Base-by-base conservation (phyloP, 2,113 vertebrate species). In the Daboia siamensis region DNA sequence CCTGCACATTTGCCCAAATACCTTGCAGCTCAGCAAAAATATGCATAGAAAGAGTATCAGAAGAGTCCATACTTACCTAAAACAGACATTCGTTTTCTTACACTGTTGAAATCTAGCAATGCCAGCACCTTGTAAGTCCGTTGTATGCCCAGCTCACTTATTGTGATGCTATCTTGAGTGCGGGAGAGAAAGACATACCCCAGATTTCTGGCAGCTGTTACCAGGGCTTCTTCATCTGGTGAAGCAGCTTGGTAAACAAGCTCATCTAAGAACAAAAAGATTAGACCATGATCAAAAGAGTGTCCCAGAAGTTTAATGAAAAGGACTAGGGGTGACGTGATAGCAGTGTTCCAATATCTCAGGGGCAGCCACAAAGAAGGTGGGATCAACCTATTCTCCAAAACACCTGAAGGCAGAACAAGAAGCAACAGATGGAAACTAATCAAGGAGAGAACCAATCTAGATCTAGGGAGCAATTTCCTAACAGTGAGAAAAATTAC, bases 61-160 rank as follows among this genome's bases (percentile, higher is more conserved):
- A 92, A 91, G 51, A 4, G 1, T 23, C 0, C 55, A 29, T 5
- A 0, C 98, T 98, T 92, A 99, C 99, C 98, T 87, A 99, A 96
- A 3, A 99, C 97, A 0, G 99, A 99, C 99, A 99, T 99, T 93
- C 99, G 96, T 93, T 99, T 98, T 92, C 99, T 98, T 13, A 96
- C 92, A 1, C 99, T 99, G 97, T 97, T 99, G 96, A 99, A 99
- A 94, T 99, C 99, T 95, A 99, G 94, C 94, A 99, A 96, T 39
- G 99, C 98, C 94, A 99, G 95, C 51, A 99, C 96, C 92, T 97
- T 92, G 95, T 99, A 99, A 0, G 97, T 97, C 5, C 95, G 97
- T 15, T 95, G 94, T 64, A 96, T 87, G 2, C 99, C 99, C 93
- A 99, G 96, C 96, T 99, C 99, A 3, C 97, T 97, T 90, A 99